A percentile compares a stretch with the other conserved stretches of the same genome.
Evolutionary conservation across 2,888 invertebrate species (phyloP).

Genomic region (Drosophila melanosoma): DNA sequence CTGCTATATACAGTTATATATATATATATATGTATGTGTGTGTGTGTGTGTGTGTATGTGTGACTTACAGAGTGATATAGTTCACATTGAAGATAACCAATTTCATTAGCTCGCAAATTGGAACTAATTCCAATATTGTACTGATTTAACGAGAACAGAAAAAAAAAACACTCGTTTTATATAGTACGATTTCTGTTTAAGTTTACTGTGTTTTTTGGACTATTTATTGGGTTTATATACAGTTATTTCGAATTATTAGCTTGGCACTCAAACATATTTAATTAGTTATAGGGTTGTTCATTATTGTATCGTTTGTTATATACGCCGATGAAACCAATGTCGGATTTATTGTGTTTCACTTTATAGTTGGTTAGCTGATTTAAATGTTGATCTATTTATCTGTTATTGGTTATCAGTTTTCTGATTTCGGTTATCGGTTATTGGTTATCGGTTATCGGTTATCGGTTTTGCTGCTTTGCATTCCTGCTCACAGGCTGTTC

Average conservation of each 20-base stretch:
- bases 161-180: conserved; percentile 15
- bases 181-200: conserved; percentile 26
- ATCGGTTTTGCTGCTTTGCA: conserved; percentile 22
- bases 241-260: conserved; percentile 79
- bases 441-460: conserved; percentile 29
- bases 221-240: conserved; percentile 54
- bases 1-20: conserved; percentile 24
- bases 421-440: conserved; percentile 22
- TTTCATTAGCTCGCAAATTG: conserved; percentile 17
- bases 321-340: conserved; percentile 61
- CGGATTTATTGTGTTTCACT: conserved; percentile 64
- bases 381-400: conserved; percentile 31
- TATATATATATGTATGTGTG: not conserved
- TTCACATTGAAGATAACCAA: conserved; percentile 9
- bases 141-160: conserved; percentile 23
- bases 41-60: conserved; percentile 6
- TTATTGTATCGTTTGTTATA: conserved; percentile 50
- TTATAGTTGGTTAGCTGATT: conserved; percentile 30
- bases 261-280: conserved; percentile 83
- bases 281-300: conserved; percentile 41
- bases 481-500: conserved; percentile 36
- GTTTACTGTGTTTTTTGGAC: conserved; percentile 32
- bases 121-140: conserved; percentile 26
- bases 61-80: conserved; percentile 13
- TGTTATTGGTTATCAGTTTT: conserved; percentile 12